Percentiles rank a stretch among this genome's conserved stretches.
Conservation (phyloP, 2,797 vertebrate species). For the Coregonus sp. region DNA sequence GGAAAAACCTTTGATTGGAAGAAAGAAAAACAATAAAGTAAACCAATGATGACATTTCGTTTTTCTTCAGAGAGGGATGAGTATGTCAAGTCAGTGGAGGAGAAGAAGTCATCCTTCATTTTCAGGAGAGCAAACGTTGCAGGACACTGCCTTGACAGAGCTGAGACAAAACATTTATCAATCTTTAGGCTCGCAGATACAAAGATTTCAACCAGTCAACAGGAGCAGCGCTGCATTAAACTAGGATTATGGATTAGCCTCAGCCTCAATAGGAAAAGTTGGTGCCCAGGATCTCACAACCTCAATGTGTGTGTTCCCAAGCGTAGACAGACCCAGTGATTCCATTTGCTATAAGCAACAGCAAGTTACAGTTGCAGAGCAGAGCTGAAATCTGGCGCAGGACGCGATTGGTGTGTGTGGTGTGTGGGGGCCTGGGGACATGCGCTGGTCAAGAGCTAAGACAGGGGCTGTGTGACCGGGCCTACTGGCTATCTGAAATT, state of each 20-base stretch:
- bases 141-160: neutral
- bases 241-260: neutral
- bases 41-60: neutral
- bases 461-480: neutral
- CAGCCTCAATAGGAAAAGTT: neutral
- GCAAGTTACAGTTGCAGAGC: neutral
- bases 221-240: neutral
- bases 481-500: neutral
- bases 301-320: neutral
- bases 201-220: neutral
- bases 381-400: conserved; percentile 15
- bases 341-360: neutral
- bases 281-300: too few species aligned
- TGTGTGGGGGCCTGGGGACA: conserved; percentile 10
- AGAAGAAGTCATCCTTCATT: neutral
- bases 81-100: neutral
- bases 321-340: neutral
- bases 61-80: conserved; percentile 1
- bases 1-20: neutral
- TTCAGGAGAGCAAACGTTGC: neutral
- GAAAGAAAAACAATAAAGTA: neutral
- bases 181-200: neutral
- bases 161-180: neutral
- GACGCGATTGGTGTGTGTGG: conserved; percentile 5
- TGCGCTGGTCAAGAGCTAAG: conserved; percentile 13